Percentiles rank a stretch among this genome's conserved stretches.
phyloP scores from a whole-genome alignment of 2,888 invertebrate genomes.

The Graphium colonna region DNA sequence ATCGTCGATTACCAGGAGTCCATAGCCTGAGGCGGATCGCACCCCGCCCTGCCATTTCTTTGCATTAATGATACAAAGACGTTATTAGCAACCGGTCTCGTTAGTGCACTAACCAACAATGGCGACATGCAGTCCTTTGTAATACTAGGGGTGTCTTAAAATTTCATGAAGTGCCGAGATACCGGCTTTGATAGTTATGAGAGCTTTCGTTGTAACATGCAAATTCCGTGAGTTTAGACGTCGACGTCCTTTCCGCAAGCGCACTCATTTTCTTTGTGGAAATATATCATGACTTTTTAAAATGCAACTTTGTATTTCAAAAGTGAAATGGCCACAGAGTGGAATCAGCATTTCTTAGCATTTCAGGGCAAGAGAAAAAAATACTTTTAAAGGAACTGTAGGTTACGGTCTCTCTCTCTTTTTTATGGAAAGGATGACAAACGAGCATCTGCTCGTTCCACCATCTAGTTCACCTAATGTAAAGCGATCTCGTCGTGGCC shows the following conservation, averaged over 20 bases:
- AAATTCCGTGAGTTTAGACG: background rate
- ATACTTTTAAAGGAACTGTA: too few species aligned
- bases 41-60: constrained; percentile 41
- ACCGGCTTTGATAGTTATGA: constrained; percentile 3
- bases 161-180: constrained; percentile 22
- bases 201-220: constrained; percentile 1
- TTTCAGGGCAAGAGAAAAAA: too few species aligned
- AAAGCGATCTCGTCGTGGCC: too few species aligned
- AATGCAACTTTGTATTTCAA: background rate
- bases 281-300: background rate
- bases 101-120: constrained; percentile 18
- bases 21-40: background rate
- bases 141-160: constrained; percentile 5
- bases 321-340: too few species aligned
- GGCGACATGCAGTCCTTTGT: constrained; percentile 10
- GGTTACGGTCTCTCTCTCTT: too few species aligned
- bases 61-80: constrained; percentile 39
- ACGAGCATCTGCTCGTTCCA: too few species aligned
- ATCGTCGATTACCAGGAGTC: too few species aligned
- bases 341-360: too few species aligned
- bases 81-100: constrained; percentile 34
- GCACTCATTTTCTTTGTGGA: background rate
- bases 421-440: too few species aligned
- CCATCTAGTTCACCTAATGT: too few species aligned
- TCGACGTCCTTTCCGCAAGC: background rate